Evolutionary conservation across 2,797 vertebrate species (phyloP).

Genomic region (Antrozous pallidus): DNA sequence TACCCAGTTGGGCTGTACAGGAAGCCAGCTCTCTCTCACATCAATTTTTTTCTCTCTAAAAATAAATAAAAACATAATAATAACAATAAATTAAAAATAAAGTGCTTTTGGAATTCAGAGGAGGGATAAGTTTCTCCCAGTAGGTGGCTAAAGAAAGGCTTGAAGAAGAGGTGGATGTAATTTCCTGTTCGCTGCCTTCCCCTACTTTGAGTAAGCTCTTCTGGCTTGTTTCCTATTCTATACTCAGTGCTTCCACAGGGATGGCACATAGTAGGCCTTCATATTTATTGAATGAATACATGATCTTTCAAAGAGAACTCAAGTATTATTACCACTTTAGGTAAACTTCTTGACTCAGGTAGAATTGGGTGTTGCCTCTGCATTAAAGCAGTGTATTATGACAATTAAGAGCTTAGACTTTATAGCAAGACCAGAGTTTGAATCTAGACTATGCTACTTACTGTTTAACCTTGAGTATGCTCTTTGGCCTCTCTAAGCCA

Average conservation of each 20-base stretch:
- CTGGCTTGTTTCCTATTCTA: not conserved
- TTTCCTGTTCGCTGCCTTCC: conserved; percentile 32
- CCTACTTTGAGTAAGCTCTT: not conserved
- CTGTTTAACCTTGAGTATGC: not conserved
- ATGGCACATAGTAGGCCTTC: not conserved
- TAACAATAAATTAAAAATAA: not conserved
- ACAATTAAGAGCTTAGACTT: not conserved
- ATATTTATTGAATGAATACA: conserved; percentile 26
- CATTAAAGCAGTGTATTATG: not conserved
- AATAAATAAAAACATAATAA: not conserved
- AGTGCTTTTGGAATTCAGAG: not conserved
- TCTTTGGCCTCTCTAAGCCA: not conserved
- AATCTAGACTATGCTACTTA: not conserved
- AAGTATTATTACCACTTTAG: not conserved
- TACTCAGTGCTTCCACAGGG: not conserved
- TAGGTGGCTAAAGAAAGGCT: not conserved
- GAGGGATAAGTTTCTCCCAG: not conserved
- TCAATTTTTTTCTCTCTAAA: not conserved
- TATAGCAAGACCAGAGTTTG: not conserved
- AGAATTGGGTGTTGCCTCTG: not conserved
- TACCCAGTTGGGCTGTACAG: not conserved
- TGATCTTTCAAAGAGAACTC: conserved; percentile 31
- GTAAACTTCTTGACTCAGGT: not conserved
- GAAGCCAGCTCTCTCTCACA: not conserved
- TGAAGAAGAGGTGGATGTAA: not conserved